A percentile compares a stretch with the other conserved stretches of the same genome.
Conservation (phyloP, 1,140 invertebrate genomes). For the Helicorthomorpha holstii region DNA sequence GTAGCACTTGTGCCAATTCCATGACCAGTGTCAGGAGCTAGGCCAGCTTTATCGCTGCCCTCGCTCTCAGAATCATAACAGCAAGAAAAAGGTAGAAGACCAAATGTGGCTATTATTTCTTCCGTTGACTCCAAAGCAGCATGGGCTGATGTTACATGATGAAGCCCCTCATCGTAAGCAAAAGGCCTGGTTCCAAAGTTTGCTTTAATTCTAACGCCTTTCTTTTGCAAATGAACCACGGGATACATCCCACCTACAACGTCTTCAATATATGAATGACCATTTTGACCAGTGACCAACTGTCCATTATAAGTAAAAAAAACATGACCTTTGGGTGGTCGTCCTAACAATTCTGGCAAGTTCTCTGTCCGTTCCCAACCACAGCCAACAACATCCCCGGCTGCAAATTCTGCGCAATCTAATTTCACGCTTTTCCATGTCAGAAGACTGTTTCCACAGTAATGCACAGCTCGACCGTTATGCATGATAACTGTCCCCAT, state of each 20-base stretch:
- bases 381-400: constrained; percentile 26
- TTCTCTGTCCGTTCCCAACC: constrained; percentile 25
- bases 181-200: constrained; percentile 27
- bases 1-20: neutral
- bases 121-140: constrained; percentile 20
- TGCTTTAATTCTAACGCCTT: constrained; percentile 23
- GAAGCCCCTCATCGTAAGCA: constrained; percentile 24
- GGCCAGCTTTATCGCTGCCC: neutral
- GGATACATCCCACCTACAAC: constrained; percentile 25
- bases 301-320: constrained; percentile 26
- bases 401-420: constrained; percentile 19
- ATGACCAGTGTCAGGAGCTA: neutral
- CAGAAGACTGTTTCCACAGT: constrained; percentile 26
- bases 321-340: constrained; percentile 20
- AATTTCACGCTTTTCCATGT: constrained; percentile 27
- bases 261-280: constrained; percentile 23
- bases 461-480: constrained; percentile 28
- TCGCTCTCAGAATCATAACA: constrained; percentile 23
- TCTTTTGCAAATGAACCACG: constrained; percentile 28
- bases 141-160: constrained; percentile 22
- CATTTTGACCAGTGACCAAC: constrained; percentile 12
- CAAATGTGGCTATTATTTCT: constrained; percentile 23
- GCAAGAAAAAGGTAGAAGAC: constrained; percentile 22
- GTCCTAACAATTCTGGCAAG: constrained; percentile 12
- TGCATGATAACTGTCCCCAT: constrained; percentile 25